These are phyloP conservation scores for Pollenia amentaria DNA, from an alignment of 2,888 invertebrate genomes.

Conservation along the genomic window DNA sequence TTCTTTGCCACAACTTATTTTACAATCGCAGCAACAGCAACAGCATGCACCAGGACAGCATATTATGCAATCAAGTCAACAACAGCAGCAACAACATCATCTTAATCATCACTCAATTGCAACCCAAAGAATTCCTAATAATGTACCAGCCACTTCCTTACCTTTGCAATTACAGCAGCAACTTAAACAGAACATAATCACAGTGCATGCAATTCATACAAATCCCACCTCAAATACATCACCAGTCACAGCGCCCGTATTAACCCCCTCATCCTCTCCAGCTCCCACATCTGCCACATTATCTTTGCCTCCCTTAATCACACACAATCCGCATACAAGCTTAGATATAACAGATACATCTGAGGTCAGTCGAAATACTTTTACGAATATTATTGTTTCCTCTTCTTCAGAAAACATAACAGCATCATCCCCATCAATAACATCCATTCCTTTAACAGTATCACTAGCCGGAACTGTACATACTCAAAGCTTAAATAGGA, in stretches of 20 bases:
- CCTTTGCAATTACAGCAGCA: constrained; percentile 74
- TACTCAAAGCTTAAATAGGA: constrained; percentile 39
- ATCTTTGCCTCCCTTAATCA: constrained; percentile 61
- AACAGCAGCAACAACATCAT: constrained; percentile 71
- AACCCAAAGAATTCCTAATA: constrained; percentile 67
- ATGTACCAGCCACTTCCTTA: constrained; percentile 61
- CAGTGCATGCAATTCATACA: constrained; percentile 76
- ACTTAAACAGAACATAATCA: constrained; percentile 76
- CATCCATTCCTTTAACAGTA: constrained; percentile 46
- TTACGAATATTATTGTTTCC: constrained; percentile 62
- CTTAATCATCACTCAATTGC: constrained; percentile 73
- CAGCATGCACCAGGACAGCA: constrained; percentile 73
- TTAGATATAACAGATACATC: constrained; percentile 32
- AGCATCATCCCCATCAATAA: constrained; percentile 50
- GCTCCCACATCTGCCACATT: constrained; percentile 82
- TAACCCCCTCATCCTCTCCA: constrained; percentile 77
- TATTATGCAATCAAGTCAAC: constrained; percentile 57
- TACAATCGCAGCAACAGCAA: constrained; percentile 75
- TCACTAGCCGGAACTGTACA: constrained; percentile 48
- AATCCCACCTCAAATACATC: constrained; percentile 71
- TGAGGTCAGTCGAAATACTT: constrained; percentile 51
- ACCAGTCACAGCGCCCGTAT: constrained; percentile 67
- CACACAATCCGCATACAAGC: constrained; percentile 24
- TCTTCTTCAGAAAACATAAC: constrained; percentile 44
- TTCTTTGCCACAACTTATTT: constrained; percentile 66